Base-by-base conservation (phyloP, 2,888 invertebrate genomes). In the Athetis lepigone region DNA sequence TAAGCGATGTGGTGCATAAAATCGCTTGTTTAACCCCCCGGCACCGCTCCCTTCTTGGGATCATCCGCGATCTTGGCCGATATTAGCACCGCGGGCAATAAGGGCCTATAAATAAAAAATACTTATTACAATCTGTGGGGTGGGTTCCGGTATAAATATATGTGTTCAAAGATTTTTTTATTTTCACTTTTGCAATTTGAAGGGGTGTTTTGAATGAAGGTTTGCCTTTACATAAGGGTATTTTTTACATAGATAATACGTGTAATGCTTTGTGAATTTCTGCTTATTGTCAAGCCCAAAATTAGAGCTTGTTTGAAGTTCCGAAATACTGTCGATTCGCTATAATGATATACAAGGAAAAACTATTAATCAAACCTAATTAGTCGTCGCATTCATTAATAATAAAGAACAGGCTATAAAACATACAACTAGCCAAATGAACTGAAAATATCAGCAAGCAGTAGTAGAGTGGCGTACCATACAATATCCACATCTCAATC, bases 81-180 rank as follows among this genome's bases (percentile, higher is more conserved):
- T 94, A 94, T 94, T 94, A 94, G 85, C 90, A 90, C 94, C 92
- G 83, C 84, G 84, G 93, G 94, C 93, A 74, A 90, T 87, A 85
- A 88, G 84, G 84, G 76, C 85, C 88, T 80, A 89, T 91, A 90
- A 91, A 92, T 92, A 94, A 93, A 93, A 93, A 86, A 92, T 88
- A 90, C 90, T 90, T 92, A 93, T 91, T 90, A 91, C 89, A 85
- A 87, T 79, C 84, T 81, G 80, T 75, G 81, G 88, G 88, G 89
- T 83, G 87, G 80, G 74, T 79, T 81, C 65, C 65, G 74, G 80
- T 85, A 88, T 88, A 89, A 89, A 89, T 88, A 88, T 87, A 82
- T 88, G 88, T 87, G 82, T 79, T 77, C 86, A 21, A 8, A n/a
- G 52, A 13, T 46, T 87, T 87, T n/a, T 89, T 66, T 67, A 27